Percentiles rank a stretch among this genome's conserved stretches.
Conservation (phyloP, 2,797 vertebrate species). For the Typhlichthys eigenmanni region DNA sequence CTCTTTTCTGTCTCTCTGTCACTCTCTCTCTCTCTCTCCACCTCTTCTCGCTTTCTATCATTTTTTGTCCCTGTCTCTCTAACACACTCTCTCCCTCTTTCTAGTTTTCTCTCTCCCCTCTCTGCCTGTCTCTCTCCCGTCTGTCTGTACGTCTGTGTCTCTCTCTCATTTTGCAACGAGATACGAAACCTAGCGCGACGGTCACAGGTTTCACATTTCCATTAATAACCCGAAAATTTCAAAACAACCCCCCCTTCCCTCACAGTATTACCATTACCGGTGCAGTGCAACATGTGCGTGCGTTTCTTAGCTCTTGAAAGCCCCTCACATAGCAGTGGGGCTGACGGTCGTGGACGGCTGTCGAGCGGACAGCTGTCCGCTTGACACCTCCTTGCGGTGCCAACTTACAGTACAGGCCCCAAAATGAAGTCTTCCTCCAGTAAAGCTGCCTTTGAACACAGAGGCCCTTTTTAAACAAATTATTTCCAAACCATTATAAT, state of each 20-base stretch:
- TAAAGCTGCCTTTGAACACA: slow-evolving; percentile 37
- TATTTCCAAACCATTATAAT: slow-evolving; percentile 34
- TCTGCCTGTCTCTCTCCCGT: too few relatives aligned
- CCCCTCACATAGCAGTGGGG: slow-evolving; percentile 44
- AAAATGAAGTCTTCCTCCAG: slow-evolving; percentile 45
- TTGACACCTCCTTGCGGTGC: slow-evolving; percentile 31
- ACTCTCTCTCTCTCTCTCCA: too few relatives aligned
- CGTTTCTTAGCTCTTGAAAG: slow-evolving; percentile 26
- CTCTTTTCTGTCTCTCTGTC: too few relatives aligned
- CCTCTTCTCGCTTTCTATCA: too few relatives aligned
- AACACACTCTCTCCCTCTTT: too few relatives aligned
- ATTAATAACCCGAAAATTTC: background rate
- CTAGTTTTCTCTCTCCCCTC: too few relatives aligned
- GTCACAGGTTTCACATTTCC: background rate
- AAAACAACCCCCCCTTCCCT: background rate
- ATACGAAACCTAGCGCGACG: background rate
- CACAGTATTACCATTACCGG: too few relatives aligned
- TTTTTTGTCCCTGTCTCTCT: too few relatives aligned
- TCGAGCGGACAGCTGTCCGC: too few relatives aligned
- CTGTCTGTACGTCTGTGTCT: too few relatives aligned
- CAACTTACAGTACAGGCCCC: slow-evolving; percentile 41
- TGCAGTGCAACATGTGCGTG: background rate
- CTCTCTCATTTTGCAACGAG: slow-evolving; percentile 9
- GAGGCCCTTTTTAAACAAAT: slow-evolving; percentile 55
- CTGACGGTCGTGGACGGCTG: slow-evolving; percentile 13